Percentiles rank a stretch among this genome's conserved stretches.
Evolutionary conservation across 2,797 vertebrate genomes (phyloP).

Genomic region (Oophaga sylvatica): DNA sequence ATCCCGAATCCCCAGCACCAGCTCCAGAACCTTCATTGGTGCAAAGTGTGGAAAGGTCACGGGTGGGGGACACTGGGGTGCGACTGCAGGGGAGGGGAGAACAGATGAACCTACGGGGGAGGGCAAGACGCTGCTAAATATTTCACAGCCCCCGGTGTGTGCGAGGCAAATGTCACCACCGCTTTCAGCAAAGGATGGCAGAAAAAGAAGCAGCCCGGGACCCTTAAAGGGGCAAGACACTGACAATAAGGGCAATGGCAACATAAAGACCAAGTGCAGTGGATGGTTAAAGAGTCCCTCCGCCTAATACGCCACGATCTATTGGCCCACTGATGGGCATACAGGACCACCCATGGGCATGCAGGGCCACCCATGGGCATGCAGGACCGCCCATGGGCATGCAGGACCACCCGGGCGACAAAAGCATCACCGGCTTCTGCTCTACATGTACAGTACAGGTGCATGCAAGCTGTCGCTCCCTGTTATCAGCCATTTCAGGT

Average conservation of each 20-base stretch:
- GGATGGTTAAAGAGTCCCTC: too few species aligned
- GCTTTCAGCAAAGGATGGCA: background rate
- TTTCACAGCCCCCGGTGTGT: background rate
- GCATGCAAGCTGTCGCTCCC: background rate
- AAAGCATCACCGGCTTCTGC: too few species aligned
- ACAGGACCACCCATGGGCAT: too few species aligned
- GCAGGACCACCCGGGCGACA: too few species aligned
- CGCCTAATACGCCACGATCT: too few species aligned
- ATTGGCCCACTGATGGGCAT: too few species aligned
- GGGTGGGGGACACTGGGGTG: too few species aligned
- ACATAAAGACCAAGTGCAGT: background rate
- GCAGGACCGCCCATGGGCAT: too few species aligned
- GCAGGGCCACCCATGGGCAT: too few species aligned
- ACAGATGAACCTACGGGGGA: too few species aligned
- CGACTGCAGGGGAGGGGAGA: background rate
- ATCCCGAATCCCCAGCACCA: background rate
- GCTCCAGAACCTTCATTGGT: background rate
- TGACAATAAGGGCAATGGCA: background rate
- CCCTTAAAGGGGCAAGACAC: background rate
- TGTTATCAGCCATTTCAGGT: background rate
- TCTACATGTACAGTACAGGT: background rate
- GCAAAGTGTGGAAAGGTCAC: background rate
- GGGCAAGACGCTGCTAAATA: background rate
- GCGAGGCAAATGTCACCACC: slow-evolving; percentile 6
- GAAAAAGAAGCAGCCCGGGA: background rate